Conservation (phyloP, 2,113 vertebrate species). For the Periophthalmus modestus region DNA sequence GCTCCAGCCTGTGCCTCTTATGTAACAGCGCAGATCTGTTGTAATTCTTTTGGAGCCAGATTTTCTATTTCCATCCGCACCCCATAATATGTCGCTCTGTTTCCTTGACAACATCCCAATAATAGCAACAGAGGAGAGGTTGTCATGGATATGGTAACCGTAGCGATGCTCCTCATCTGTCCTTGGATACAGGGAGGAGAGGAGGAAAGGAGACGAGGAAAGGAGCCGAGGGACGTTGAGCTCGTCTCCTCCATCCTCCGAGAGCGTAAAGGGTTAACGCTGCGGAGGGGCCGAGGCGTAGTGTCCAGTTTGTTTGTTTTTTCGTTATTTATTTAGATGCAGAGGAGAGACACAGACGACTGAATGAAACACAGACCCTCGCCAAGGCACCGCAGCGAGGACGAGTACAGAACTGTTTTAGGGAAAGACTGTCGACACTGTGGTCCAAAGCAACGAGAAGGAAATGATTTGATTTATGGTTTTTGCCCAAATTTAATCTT, state of each 20-base stretch:
- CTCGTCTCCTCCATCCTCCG: conserved; percentile 31
- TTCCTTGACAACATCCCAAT: conserved; percentile 75
- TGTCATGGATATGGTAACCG: conserved; percentile 79
- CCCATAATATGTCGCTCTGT: conserved; percentile 71
- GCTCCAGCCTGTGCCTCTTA: conserved; percentile 47
- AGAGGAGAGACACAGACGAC: neutral
- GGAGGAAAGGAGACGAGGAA: conserved; percentile 14
- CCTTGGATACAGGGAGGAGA: conserved; percentile 55
- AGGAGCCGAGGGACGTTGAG: conserved; percentile 49
- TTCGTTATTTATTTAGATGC: neutral
- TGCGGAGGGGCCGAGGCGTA: neutral
- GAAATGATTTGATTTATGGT: too few relatives aligned
- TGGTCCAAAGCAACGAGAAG: too few relatives aligned
- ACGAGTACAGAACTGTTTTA: too few relatives aligned
- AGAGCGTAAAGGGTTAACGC: neutral
- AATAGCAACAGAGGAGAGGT: conserved; percentile 70
- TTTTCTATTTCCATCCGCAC: conserved; percentile 71
- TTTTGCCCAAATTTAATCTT: too few relatives aligned
- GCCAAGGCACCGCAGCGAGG: neutral
- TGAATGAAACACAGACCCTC: neutral
- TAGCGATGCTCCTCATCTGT: conserved; percentile 72
- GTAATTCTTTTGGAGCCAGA: conserved; percentile 56
- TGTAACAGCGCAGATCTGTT: conserved; percentile 63
- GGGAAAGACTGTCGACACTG: too few relatives aligned
- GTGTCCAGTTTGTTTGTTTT: neutral